Evolutionary conservation across 2,888 invertebrate genomes (phyloP).

Genomic region (Merodon equestris): DNA sequence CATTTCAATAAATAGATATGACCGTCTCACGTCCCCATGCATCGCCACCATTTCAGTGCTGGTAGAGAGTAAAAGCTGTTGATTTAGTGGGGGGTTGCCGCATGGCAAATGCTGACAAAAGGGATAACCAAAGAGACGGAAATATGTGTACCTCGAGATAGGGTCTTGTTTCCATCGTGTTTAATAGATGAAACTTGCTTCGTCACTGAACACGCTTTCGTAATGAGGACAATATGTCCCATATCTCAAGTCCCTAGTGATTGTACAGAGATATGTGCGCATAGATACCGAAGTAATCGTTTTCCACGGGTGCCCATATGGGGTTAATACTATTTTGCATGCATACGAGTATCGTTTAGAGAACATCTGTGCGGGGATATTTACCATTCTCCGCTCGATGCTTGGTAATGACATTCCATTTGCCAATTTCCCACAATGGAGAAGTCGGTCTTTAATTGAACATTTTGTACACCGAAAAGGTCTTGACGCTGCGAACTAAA

Average conservation of each 20-base stretch:
- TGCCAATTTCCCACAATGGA: conserved; percentile 37
- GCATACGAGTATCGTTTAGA: conserved; percentile 13
- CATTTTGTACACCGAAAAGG: too few relatives aligned
- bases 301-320: conserved; percentile 21
- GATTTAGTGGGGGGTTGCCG: too few relatives aligned
- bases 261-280: conserved; percentile 2
- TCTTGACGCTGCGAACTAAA: too few relatives aligned
- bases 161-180: too few relatives aligned
- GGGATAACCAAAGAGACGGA: too few relatives aligned
- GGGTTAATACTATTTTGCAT: conserved; percentile 28
- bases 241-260: conserved; percentile 6
- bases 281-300: conserved; percentile 23
- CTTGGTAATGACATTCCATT: conserved; percentile 45
- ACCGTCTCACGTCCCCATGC: neutral
- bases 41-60: conserved; percentile 1
- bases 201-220: too few relatives aligned
- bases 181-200: too few relatives aligned
- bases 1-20: too few relatives aligned
- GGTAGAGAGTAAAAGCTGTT: too few relatives aligned
- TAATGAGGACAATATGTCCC: conserved; percentile 22
- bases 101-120: too few relatives aligned
- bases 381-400: neutral
- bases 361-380: conserved; percentile 19
- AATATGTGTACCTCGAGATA: too few relatives aligned
- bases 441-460: conserved; percentile 32